A percentile compares a stretch with the other conserved stretches of the same genome.
Evolutionary conservation across 1,140 invertebrate genomes (phyloP).

Genomic region (Argopecten irradians): DNA sequence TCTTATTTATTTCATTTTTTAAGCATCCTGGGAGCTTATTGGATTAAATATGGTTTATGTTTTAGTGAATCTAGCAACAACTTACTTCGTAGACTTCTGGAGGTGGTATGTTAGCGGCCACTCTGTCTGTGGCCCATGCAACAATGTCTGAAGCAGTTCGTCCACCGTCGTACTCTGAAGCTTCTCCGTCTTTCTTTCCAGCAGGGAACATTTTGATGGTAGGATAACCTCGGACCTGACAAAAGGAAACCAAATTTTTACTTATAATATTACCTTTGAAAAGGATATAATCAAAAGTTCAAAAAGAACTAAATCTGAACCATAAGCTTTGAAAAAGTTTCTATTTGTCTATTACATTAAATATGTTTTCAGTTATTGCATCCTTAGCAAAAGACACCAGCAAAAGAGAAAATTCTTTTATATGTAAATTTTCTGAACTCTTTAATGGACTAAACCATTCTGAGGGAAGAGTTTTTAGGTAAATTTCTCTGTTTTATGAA

Average conservation of each 20-base stretch:
- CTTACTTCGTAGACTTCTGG: slow-evolving; percentile 90
- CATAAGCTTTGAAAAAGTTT: too few species aligned
- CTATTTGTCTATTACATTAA: background rate
- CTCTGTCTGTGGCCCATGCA: slow-evolving; percentile 90
- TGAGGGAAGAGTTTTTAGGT: too few species aligned
- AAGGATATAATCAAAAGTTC: too few species aligned
- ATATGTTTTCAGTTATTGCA: background rate
- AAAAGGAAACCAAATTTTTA: too few species aligned
- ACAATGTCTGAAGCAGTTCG: slow-evolving; percentile 94
- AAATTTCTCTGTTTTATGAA: background rate
- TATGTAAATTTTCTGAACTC: background rate
- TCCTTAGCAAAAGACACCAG: background rate
- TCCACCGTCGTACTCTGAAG: slow-evolving; percentile 88
- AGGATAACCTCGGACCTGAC: slow-evolving; percentile 93
- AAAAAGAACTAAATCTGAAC: too few species aligned
- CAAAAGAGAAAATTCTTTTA: background rate
- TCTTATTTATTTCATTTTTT: too few species aligned
- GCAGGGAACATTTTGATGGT: slow-evolving; percentile 97
- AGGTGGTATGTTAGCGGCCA: slow-evolving; percentile 89
- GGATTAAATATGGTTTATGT: too few species aligned
- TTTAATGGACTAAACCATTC: background rate
- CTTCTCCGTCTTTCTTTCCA: slow-evolving; percentile 88
- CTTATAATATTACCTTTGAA: too few species aligned
- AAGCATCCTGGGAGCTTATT: too few species aligned
- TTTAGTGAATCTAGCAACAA: background rate